These are phyloP conservation scores for Caenorhabditis inopinata DNA, from an alignment of 1,140 invertebrate species.

Conservation along the genomic window DNA sequence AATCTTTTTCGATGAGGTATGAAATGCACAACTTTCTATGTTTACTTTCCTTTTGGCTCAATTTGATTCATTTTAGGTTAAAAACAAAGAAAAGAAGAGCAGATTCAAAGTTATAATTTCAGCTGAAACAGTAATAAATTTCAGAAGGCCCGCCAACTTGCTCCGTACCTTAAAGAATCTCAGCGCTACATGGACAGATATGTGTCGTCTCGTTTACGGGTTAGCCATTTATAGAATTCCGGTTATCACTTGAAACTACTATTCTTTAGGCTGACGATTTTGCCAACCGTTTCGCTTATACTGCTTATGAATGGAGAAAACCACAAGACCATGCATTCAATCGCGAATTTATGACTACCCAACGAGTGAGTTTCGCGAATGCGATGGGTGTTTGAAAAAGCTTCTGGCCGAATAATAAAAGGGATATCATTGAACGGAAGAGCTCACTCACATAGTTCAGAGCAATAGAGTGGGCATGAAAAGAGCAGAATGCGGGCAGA, in stretches of 20 bases:
- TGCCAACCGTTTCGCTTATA: slow-evolving; percentile 61
- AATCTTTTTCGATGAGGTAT: slow-evolving; percentile 64
- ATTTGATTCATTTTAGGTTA: too few species aligned
- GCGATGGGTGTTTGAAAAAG: not conserved
- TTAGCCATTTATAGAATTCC: too few species aligned
- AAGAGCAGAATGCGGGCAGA: too few species aligned
- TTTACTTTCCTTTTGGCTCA: too few species aligned
- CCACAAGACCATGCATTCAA: slow-evolving; percentile 65
- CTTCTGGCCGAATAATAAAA: too few species aligned
- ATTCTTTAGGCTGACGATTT: slow-evolving; percentile 61
- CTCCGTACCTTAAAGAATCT: slow-evolving; percentile 62
- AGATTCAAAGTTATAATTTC: too few species aligned
- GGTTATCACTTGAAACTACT: too few species aligned
- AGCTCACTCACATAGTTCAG: too few species aligned
- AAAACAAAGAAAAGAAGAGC: not conserved
- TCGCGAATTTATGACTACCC: slow-evolving; percentile 61
- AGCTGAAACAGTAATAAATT: too few species aligned
- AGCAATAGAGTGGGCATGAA: too few species aligned
- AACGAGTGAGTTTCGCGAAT: slow-evolving; percentile 20
- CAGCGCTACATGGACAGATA: slow-evolving; percentile 64
- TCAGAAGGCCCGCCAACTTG: slow-evolving; percentile 56
- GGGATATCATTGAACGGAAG: too few species aligned
- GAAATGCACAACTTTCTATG: too few species aligned
- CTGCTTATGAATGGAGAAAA: slow-evolving; percentile 65
- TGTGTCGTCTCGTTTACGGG: slow-evolving; percentile 57